Base-by-base conservation (phyloP, 2,797 vertebrate genomes). In the Notoglanidium macrostoma region DNA sequence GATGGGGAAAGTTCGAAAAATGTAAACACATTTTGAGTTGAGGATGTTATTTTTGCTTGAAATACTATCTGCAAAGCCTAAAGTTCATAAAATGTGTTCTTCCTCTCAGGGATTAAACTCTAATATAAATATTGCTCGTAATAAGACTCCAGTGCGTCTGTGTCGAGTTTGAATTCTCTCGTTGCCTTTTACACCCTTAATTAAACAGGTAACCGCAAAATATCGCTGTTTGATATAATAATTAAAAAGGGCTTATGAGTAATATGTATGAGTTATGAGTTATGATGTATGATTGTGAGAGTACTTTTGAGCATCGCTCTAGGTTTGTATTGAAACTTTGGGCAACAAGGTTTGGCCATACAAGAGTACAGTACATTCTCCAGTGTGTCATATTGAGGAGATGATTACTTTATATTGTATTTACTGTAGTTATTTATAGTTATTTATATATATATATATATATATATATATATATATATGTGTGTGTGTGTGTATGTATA, bases 101-200 rank as follows among this genome's bases (percentile, higher is more conserved):
- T 85, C 9, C 40, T 80, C 51, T 9, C n/a, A 59, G 63, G 35
- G 54, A 81, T 86, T 86, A 78, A 72, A 61, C 6, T 55, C 14
- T 77, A 35, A 83, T 84, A 83, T 57, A 83, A 88, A 78, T 83
- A 77, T 78, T 77, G 61, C 40, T 44, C 1, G n/a, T 72, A 65
- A 55, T 55, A 51, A 68, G n/a, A 72, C 76, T 78, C 35, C 29
- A 5, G 59, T 40, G 19, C 44, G 61, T 72, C 32, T 84, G 14
- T 86, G 80, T 65, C 2, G 21, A 49, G 40, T 65, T 59, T 26
- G 23, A 12, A 65, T 86, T 85, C 21, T 68, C 63, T 65, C 35
- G 46, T 89, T 85, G 57, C 40, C 73, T 88, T 84, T 84, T 23
- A 86, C 81, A 32, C 79, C 57, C n/a, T 72, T 88, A 78, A 87